Percentiles rank a stretch among this genome's conserved stretches.
Conservation (phyloP, 2,113 vertebrate genomes). For the Pelobates fuscus region DNA sequence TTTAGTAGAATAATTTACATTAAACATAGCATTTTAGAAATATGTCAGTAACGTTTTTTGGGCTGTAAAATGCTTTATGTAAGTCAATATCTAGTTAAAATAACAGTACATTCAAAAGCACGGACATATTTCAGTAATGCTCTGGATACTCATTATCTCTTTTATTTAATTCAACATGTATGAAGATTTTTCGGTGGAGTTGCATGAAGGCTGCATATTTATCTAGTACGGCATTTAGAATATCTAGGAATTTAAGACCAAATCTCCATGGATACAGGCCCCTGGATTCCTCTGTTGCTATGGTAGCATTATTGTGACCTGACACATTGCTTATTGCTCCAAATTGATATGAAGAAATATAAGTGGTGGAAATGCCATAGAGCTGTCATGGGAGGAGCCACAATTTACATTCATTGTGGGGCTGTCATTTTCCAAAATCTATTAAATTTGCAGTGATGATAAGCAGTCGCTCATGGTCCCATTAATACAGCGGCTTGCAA, state of each 20-base stretch:
- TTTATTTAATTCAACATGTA: conserved; percentile 26
- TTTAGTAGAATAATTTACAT: no score
- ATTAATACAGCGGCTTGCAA: no score
- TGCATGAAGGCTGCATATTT: conserved; percentile 34
- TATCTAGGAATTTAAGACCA: conserved; percentile 35
- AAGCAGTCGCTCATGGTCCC: no score
- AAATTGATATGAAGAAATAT: conserved; percentile 39
- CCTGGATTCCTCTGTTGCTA: conserved; percentile 41
- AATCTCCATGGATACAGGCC: conserved; percentile 45
- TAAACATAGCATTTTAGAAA: no score
- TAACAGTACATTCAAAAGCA: neutral
- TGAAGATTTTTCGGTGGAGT: conserved; percentile 16
- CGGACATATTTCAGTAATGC: neutral
- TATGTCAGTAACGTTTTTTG: no score
- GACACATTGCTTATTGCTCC: conserved; percentile 42
- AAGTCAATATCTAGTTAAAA: neutral
- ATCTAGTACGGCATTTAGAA: conserved; percentile 23
- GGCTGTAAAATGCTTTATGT: no score
- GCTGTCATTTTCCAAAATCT: no score
- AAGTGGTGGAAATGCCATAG: conserved; percentile 6
- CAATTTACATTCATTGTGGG: neutral
- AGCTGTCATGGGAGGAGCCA: neutral
- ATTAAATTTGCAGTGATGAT: no score
- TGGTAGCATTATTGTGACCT: conserved; percentile 41
- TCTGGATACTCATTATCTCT: conserved; percentile 1